These are phyloP conservation scores for Cryptus viduatorius DNA, from an alignment of 2,888 invertebrate genomes.

Conservation along the genomic window DNA sequence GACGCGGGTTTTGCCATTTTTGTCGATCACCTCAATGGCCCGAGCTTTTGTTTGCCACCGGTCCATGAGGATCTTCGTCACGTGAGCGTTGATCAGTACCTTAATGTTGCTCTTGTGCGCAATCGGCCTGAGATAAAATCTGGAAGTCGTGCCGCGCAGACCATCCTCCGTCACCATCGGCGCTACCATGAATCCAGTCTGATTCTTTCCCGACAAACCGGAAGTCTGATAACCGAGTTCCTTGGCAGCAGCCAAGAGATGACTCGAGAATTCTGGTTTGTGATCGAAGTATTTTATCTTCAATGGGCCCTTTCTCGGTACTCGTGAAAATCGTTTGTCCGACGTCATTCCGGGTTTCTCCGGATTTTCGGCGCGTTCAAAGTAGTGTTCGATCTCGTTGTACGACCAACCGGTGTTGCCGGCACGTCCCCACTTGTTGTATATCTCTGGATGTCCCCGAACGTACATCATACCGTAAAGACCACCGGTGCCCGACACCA, in stretches of 20 bases:
- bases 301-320: slow-evolving; percentile 76
- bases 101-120: slow-evolving; percentile 84
- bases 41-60: slow-evolving; percentile 86
- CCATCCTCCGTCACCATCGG: slow-evolving; percentile 84
- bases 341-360: slow-evolving; percentile 73
- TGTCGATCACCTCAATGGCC: slow-evolving; percentile 85
- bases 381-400: slow-evolving; percentile 85
- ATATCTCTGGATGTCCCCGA: slow-evolving; percentile 87
- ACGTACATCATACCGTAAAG: slow-evolving; percentile 89
- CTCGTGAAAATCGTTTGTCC: slow-evolving; percentile 63
- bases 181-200: slow-evolving; percentile 84
- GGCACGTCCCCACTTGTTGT: slow-evolving; percentile 86
- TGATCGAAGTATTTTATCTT: slow-evolving; percentile 81
- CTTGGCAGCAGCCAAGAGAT: slow-evolving; percentile 78
- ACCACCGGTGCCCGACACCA: slow-evolving; percentile 88
- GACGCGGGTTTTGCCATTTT: slow-evolving; percentile 81
- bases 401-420: slow-evolving; percentile 88
- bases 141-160: slow-evolving; percentile 85
- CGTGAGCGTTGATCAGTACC: slow-evolving; percentile 85
- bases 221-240: slow-evolving; percentile 83
- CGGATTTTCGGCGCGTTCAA: slow-evolving; percentile 86
- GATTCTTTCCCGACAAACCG: slow-evolving; percentile 76
- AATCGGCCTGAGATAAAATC: slow-evolving; percentile 85
- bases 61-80: slow-evolving; percentile 82
- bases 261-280: slow-evolving; percentile 78